Evolutionary conservation across 2,797 vertebrate genomes (phyloP).

Genomic region (Tenualosa ilisha): DNA sequence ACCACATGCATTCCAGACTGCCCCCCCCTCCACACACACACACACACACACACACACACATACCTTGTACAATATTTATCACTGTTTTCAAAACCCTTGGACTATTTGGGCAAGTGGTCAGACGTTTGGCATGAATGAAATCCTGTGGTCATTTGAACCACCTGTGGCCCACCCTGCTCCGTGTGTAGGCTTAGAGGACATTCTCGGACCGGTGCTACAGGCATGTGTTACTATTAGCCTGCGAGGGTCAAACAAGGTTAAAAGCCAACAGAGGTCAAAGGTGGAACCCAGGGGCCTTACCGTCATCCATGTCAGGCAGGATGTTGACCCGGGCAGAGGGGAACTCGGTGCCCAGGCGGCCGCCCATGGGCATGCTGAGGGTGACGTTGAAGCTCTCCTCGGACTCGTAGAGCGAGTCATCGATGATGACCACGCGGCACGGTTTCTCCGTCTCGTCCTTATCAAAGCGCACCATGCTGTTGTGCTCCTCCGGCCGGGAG

Average conservation of each 20-base stretch:
- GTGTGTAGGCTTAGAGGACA: not conserved
- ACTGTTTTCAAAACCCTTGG: not conserved
- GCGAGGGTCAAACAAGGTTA: not conserved
- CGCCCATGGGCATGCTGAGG: slow-evolving; percentile 92
- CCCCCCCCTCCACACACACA: too few relatives aligned
- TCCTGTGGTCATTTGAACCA: not conserved
- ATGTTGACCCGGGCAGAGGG: slow-evolving; percentile 80
- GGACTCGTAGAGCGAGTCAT: slow-evolving; percentile 91
- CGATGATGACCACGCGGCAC: slow-evolving; percentile 88
- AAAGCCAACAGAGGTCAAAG: not conserved
- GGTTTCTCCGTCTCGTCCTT: slow-evolving; percentile 83
- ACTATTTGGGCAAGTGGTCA: not conserved
- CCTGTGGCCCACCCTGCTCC: slow-evolving; percentile 19
- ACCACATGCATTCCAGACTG: not conserved
- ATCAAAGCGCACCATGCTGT: slow-evolving; percentile 87
- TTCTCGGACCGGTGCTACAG: not conserved
- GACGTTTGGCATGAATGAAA: not conserved
- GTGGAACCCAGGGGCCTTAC: slow-evolving; percentile 69
- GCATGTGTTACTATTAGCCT: slow-evolving; percentile 10
- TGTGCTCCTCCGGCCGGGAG: slow-evolving; percentile 89
- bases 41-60: too few relatives aligned
- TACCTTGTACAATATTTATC: not conserved
- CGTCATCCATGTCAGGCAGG: slow-evolving; percentile 86
- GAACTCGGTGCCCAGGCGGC: slow-evolving; percentile 81
- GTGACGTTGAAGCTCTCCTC: slow-evolving; percentile 88